Conservation (phyloP, 1,140 invertebrate species). For the Pseudomyrmex pallidus region DNA sequence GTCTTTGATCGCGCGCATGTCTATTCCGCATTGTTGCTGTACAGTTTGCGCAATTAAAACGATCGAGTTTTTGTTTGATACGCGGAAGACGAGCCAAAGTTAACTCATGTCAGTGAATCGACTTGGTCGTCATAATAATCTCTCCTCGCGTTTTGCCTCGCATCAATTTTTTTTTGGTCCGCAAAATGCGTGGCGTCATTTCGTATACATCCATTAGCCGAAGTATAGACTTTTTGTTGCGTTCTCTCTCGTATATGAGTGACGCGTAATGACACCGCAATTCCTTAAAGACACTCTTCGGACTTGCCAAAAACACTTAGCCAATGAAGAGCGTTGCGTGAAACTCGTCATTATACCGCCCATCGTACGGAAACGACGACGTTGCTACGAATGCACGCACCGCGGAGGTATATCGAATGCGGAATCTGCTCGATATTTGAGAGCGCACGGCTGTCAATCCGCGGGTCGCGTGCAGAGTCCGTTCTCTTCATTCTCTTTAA, state of each 20-base stretch:
- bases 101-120: not conserved
- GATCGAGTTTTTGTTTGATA: not conserved
- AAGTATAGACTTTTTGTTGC: not conserved
- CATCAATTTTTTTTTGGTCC: conserved; percentile 8
- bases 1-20: not conserved
- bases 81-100: not conserved
- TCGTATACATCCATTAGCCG: conserved; percentile 3
- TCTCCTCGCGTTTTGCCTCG: not conserved
- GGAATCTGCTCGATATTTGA: conserved; percentile 14
- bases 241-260: conserved; percentile 25
- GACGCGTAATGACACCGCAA: conserved; percentile 54
- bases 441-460: conserved; percentile 24
- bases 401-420: not conserved
- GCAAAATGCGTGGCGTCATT: not conserved
- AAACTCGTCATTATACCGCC: conserved; percentile 50
- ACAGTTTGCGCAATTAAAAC: conserved; percentile 15
- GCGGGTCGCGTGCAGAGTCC: conserved; percentile 30
- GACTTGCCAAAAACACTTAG: conserved; percentile 13
- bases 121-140: not conserved
- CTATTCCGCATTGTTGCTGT: not conserved
- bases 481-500: not conserved
- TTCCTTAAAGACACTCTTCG: conserved; percentile 38
- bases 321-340: conserved; percentile 30
- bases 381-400: not conserved
- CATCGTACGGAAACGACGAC: conserved; percentile 6